phyloP scores from a whole-genome alignment of 2,888 invertebrate genomes.

The Brachyopa scutellaris region DNA sequence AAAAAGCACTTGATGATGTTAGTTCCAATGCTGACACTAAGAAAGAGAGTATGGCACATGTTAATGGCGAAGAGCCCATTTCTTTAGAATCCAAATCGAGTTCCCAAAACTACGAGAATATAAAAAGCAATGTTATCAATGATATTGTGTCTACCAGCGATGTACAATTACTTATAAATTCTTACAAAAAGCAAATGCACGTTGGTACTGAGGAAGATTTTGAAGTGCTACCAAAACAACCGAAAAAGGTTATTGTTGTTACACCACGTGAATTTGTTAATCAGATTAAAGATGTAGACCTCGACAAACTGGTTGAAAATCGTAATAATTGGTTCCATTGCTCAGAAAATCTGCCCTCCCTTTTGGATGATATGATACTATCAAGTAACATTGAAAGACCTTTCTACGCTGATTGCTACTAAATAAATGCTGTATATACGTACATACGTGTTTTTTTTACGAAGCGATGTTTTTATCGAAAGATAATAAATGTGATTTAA shows the following conservation, averaged over 20 bases:
- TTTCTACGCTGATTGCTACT: constrained; percentile 89
- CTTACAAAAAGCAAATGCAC: constrained; percentile 84
- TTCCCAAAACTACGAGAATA: not conserved
- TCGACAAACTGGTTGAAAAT: constrained; percentile 84
- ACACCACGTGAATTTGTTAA: constrained; percentile 85
- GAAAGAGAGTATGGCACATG: not conserved
- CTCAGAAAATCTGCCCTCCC: constrained; percentile 86
- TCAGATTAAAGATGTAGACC: constrained; percentile 84
- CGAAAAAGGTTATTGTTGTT: constrained; percentile 80
- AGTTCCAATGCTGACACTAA: constrained; percentile 2
- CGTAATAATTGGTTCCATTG: constrained; percentile 87
- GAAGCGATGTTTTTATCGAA: too few relatives aligned
- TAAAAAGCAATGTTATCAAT: constrained; percentile 68
- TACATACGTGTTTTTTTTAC: too few relatives aligned
- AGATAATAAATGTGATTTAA: too few relatives aligned
- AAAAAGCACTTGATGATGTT: constrained; percentile 75
- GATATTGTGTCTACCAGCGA: constrained; percentile 78
- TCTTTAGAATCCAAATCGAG: not conserved
- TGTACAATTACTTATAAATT: constrained; percentile 78
- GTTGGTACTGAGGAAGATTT: constrained; percentile 75
- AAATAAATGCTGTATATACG: too few relatives aligned
- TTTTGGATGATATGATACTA: constrained; percentile 89
- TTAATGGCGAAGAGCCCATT: not conserved
- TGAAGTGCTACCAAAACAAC: constrained; percentile 62
- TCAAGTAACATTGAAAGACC: constrained; percentile 84